phyloP scores from a whole-genome alignment of 2,888 invertebrate species.

The Lycaena phlaeas region DNA sequence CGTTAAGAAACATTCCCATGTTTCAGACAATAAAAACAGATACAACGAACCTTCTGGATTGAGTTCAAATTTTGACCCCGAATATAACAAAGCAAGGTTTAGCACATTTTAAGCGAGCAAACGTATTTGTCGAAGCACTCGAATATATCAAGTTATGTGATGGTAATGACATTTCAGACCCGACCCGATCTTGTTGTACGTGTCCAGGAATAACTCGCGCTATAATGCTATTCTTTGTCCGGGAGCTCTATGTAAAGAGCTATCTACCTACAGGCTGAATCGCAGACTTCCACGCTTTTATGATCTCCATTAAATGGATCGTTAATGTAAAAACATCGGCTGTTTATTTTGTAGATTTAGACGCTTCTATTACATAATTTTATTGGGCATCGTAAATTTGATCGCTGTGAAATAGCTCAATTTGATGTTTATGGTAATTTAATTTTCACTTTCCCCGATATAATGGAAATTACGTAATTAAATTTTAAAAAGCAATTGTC shows the following conservation, averaged over 20 bases:
- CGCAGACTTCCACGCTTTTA: slow-evolving; percentile 9
- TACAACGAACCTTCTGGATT: no score
- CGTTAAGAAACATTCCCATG: no score
- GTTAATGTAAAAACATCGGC: slow-evolving; percentile 11
- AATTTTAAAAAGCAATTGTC: no score
- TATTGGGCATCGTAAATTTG: slow-evolving; percentile 4
- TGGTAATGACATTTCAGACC: slow-evolving; percentile 3
- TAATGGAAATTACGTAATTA: no score
- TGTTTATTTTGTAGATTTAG: slow-evolving; percentile 9
- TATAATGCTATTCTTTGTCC: slow-evolving; percentile 27
- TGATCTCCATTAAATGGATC: slow-evolving; percentile 11
- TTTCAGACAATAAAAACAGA: no score
- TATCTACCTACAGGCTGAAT: not conserved
- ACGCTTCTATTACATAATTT: slow-evolving; percentile 3
- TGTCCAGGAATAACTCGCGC: slow-evolving; percentile 55
- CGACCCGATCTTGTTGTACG: slow-evolving; percentile 32
- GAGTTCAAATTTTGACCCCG: no score
- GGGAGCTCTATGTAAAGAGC: not conserved
- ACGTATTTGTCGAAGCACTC: not conserved
- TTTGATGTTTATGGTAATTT: no score
- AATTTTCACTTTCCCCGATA: no score
- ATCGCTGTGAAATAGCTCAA: not conserved
- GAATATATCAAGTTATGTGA: not conserved
- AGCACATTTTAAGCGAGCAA: no score
- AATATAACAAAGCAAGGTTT: no score